These are phyloP conservation scores for Drosophila meridiana DNA, from an alignment of 2,888 invertebrate genomes.

Conservation along the genomic window DNA sequence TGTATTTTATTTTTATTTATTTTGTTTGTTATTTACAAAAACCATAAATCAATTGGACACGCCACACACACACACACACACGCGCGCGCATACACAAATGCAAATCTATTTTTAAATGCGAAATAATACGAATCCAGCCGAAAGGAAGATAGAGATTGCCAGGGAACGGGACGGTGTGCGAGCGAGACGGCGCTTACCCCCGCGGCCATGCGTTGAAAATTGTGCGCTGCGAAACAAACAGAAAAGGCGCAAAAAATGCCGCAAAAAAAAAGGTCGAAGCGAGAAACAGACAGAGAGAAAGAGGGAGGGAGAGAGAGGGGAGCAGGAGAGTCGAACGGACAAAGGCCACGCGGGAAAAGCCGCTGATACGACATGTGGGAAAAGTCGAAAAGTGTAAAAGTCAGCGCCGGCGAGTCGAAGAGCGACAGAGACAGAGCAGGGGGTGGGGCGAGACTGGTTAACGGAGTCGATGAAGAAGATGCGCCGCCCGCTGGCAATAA, in stretches of 20 bases:
- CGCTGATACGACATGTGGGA: conserved; percentile 78
- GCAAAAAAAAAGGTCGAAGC: conserved; percentile 47
- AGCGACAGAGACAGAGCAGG: conserved; percentile 10
- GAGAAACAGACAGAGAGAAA: conserved; percentile 1
- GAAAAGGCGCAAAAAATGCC: conserved; percentile 59
- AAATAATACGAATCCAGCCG: conserved; percentile 81
- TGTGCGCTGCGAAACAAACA: conserved; percentile 47
- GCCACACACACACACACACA: conserved; percentile 63
- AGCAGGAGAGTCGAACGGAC: conserved; percentile 22
- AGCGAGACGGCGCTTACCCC: conserved; percentile 47
- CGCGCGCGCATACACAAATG: conserved; percentile 55
- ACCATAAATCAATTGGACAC: conserved; percentile 85
- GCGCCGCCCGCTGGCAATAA: conserved; percentile 75
- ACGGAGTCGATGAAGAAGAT: conserved; percentile 49
- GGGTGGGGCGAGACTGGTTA: neutral
- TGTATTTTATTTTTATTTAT: conserved; percentile 46
- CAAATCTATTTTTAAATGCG: conserved; percentile 85
- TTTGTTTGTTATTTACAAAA: conserved; percentile 79
- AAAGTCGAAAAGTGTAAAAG: conserved; percentile 76
- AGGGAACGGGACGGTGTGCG: conserved; percentile 8
- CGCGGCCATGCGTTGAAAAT: conserved; percentile 72
- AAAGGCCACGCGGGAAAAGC: conserved; percentile 75
- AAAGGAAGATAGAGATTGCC: conserved; percentile 41
- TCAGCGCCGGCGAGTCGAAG: conserved; percentile 39
- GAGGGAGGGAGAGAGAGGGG: neutral